Conservation (phyloP, 2,888 invertebrate genomes). For the Lasioglossum malachurum region DNA sequence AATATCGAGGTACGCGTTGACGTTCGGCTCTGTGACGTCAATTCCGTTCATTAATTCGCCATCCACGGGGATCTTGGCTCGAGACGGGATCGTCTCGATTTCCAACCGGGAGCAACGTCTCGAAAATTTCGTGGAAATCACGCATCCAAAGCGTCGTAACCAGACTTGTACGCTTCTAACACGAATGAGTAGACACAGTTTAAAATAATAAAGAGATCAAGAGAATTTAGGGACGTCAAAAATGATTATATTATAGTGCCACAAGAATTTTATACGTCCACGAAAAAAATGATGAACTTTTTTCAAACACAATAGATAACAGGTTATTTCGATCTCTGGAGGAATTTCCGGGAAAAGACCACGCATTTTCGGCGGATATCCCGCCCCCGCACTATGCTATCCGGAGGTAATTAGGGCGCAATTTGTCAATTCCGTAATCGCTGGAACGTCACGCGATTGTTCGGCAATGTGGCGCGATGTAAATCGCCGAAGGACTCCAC, state of each 20-base stretch:
- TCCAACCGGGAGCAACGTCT: background rate
- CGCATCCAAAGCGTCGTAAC: background rate
- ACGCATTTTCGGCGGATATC: background rate
- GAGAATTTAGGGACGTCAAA: background rate
- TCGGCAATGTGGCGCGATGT: constrained; percentile 51
- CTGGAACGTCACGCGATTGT: constrained; percentile 40
- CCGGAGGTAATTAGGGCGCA: constrained; percentile 73
- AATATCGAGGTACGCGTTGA: constrained; percentile 51
- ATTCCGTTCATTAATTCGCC: constrained; percentile 70
- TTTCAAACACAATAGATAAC: background rate
- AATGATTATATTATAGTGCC: too few species aligned
- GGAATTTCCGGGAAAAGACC: background rate
- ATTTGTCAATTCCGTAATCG: constrained; percentile 69
- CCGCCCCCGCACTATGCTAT: constrained; percentile 46
- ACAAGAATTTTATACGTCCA: background rate
- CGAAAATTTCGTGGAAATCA: background rate
- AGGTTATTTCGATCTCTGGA: background rate
- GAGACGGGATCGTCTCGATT: background rate
- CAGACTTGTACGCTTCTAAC: background rate
- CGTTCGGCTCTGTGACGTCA: constrained; percentile 60
- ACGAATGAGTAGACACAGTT: background rate
- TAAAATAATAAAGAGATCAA: background rate
- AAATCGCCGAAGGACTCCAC: constrained; percentile 6
- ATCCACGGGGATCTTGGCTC: background rate
- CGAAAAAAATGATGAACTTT: background rate